Evolutionary conservation across 2,113 vertebrate species (phyloP).

Genomic region (Urocitellus parryii): DNA sequence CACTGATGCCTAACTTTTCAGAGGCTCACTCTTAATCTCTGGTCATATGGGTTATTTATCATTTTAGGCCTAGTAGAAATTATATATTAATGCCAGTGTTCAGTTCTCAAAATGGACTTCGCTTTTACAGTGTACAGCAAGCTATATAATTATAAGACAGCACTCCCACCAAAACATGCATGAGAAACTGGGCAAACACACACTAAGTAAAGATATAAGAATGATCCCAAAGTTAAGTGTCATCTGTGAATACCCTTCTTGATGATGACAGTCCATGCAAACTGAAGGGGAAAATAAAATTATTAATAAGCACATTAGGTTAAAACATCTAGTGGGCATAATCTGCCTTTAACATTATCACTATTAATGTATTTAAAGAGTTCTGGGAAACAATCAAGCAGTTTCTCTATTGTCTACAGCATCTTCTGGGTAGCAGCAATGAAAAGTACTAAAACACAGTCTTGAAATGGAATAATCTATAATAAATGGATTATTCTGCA

Average conservation of each 20-base stretch:
- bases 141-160: neutral
- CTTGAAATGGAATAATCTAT: neutral
- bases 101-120: neutral
- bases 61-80: neutral
- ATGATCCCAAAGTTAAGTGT: neutral
- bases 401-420: neutral
- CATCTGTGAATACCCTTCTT: neutral
- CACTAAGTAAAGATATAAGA: neutral
- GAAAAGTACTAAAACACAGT: neutral
- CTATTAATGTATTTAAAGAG: neutral
- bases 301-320: neutral
- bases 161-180: neutral
- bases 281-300: neutral
- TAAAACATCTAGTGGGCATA: neutral
- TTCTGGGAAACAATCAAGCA: neutral
- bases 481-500: neutral
- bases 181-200: neutral
- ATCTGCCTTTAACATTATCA: neutral
- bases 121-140: neutral
- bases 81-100: neutral
- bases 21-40: neutral
- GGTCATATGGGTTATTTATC: fast-evolving
- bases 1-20: neutral
- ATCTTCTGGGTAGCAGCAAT: neutral
- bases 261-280: neutral